These are phyloP conservation scores for Psix sp. DNA, from an alignment of 1,140 invertebrate genomes.

Conservation along the genomic window DNA sequence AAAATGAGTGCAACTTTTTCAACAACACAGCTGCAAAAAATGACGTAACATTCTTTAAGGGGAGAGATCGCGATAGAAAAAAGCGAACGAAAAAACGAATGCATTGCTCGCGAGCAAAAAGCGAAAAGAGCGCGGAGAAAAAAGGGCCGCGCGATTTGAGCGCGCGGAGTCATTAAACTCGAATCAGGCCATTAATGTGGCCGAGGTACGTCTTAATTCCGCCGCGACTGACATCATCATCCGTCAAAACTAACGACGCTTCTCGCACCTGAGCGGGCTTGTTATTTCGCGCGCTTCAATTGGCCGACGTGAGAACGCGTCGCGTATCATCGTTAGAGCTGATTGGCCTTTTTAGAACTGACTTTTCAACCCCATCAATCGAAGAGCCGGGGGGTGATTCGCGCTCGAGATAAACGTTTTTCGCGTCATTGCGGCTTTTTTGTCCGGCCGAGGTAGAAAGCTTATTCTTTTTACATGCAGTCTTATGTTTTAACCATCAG, in stretches of 20 bases:
- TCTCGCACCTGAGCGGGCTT: slow-evolving; percentile 37
- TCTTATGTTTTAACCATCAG: slow-evolving; percentile 58
- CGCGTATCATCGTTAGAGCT: slow-evolving; percentile 11
- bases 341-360: slow-evolving; percentile 33
- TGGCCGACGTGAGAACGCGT: slow-evolving; percentile 1
- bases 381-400: slow-evolving; percentile 25
- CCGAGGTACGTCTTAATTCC: slow-evolving; percentile 30
- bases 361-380: slow-evolving; percentile 29
- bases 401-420: slow-evolving; percentile 31
- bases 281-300: slow-evolving; percentile 30
- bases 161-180: slow-evolving; percentile 10
- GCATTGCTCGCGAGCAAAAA: neutral
- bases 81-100: neutral
- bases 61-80: neutral
- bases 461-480: slow-evolving; percentile 39
- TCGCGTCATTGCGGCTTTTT: slow-evolving; percentile 29
- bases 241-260: slow-evolving; percentile 40
- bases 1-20: too few relatives aligned
- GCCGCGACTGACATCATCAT: slow-evolving; percentile 35
- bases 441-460: slow-evolving; percentile 13
- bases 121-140: neutral
- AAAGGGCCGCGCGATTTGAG: neutral
- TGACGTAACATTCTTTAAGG: too few relatives aligned
- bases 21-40: too few relatives aligned
- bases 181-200: slow-evolving; percentile 6